These are phyloP conservation scores for Triplophysa rosa DNA, from an alignment of 2,113 vertebrate genomes.

Conservation along the genomic window DNA sequence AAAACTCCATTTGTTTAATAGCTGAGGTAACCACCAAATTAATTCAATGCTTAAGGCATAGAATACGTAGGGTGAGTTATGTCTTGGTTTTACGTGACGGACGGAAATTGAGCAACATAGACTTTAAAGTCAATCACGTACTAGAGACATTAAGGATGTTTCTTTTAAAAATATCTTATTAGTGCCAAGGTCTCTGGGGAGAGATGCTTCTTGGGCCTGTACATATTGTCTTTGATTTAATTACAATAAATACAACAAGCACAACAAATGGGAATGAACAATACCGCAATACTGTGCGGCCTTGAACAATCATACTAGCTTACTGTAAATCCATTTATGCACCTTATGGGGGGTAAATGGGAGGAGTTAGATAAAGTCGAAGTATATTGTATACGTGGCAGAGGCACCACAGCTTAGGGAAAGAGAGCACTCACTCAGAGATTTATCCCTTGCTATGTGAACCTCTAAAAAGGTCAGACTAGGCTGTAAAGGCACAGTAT, in stretches of 20 bases:
- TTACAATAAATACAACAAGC: neutral
- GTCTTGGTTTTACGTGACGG: no score
- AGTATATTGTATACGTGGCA: constrained; percentile 41
- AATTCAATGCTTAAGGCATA: no score
- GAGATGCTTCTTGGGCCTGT: neutral
- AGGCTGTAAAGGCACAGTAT: neutral
- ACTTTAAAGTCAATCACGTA: no score
- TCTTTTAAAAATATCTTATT: neutral
- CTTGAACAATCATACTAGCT: constrained; percentile 19
- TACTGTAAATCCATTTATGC: constrained; percentile 29
- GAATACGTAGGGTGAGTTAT: no score
- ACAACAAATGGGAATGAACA: neutral
- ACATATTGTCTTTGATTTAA: neutral
- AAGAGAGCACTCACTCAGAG: neutral
- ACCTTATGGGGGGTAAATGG: neutral
- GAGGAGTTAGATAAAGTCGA: constrained; percentile 16
- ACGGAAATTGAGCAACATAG: no score
- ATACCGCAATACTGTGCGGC: constrained; percentile 15
- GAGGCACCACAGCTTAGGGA: constrained; percentile 10
- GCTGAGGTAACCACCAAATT: no score
- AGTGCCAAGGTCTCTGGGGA: neutral
- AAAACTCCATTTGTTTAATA: no score
- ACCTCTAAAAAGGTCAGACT: constrained; percentile 2
- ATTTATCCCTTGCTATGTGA: neutral
- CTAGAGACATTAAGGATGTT: neutral